Percentiles rank a stretch among this genome's conserved stretches.
Conservation (phyloP, 1,140 invertebrate genomes). For the Nymphalis io region DNA sequence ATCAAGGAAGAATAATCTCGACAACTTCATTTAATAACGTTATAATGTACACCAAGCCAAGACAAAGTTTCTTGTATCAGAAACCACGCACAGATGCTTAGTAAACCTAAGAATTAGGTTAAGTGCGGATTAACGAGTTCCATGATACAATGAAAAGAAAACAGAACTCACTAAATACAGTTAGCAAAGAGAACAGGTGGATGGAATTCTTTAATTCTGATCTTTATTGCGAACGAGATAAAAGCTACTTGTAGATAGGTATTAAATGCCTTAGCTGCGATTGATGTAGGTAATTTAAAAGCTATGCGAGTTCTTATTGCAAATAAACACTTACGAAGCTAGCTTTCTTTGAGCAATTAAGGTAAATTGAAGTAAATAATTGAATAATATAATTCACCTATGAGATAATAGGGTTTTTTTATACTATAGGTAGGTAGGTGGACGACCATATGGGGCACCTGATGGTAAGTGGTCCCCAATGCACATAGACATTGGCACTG, state of each 20-base stretch:
- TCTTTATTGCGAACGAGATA: neutral
- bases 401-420: too few relatives aligned
- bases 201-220: neutral
- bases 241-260: neutral
- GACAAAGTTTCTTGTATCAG: constrained; percentile 3
- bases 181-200: neutral
- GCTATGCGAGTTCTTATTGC: neutral
- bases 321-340: constrained; percentile 7
- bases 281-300: neutral
- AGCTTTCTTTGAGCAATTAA: constrained; percentile 6
- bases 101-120: constrained; percentile 19
- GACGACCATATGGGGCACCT: too few relatives aligned
- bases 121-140: constrained; percentile 23
- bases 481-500: too few relatives aligned
- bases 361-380: neutral
- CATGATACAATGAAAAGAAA: constrained; percentile 18
- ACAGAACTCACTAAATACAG: neutral
- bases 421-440: too few relatives aligned
- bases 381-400: too few relatives aligned
- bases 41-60: neutral
- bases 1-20: neutral
- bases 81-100: constrained; percentile 8
- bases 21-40: neutral
- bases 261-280: neutral
- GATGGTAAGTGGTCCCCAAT: too few relatives aligned